Evolutionary conservation across 2,113 vertebrate genomes (phyloP), one percentile per base, ranked within the genome.

Genomic region (Gymnogyps californianus): DNA sequence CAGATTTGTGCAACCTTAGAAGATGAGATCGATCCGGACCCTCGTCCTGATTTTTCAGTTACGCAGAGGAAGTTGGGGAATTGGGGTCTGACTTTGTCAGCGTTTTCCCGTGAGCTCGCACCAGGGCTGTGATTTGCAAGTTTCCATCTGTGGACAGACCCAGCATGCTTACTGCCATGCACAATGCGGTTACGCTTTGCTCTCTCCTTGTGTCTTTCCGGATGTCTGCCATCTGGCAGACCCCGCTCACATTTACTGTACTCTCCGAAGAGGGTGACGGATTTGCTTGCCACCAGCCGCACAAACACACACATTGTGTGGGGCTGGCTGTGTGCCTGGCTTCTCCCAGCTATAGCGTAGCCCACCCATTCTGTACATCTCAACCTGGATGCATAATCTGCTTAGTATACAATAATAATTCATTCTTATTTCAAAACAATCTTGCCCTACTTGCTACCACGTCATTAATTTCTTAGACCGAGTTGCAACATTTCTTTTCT

Each of bases 221-320:
- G 47, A 28, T 28, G n/a, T 11, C 62, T 91, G 96, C 91, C 91
- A 82, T 49, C 84, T 95, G 95, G 95, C 94, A 95, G 58, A 22
- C 8, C 81, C 87, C 0, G 0, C 81, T 96, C 54, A n/a, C 65
- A 2, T 64, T 49, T 64, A 54, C 86, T 58, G 72, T 0, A 0
- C 59, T 74, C 79, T 90, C 42, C 1, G 0, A 59, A 25, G 65
- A 87, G 87, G 77, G 90, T 67, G 89, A 76, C 0, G 5, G 95
- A 49, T 94, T 61, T 67, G 38, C 66, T 76, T 52, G 83, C 91
- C 90, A 92, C 86, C 52, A 40, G 80, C 61, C 57, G 2, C 86
- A 97, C 96, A 96, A 91, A 69, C 81, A 38, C 61, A 25, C n/a
- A 25, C 81, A 62, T 79, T 95, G 94, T 89, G 36, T 0, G 0